Conservation (phyloP, 2,113 vertebrate species). For the Hemiscyllium ocellatum region DNA sequence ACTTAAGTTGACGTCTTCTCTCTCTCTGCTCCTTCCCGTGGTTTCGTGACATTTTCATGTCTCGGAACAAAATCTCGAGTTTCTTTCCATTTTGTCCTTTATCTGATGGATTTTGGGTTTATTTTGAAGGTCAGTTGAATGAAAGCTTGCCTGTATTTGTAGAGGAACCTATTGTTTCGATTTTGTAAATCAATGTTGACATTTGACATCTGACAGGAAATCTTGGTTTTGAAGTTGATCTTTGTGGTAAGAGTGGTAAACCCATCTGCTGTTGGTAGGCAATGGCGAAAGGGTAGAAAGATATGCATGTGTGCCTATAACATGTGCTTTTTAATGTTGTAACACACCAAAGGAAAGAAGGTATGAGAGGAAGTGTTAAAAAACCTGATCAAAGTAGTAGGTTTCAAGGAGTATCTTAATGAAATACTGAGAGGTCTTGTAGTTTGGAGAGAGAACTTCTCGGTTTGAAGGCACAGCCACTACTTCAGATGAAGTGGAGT, state of each 20-base stretch:
- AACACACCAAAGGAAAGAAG: not conserved
- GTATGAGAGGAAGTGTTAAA: not conserved
- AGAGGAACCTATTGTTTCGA: not conserved
- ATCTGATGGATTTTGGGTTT: not conserved
- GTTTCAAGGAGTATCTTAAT: not conserved
- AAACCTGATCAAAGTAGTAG: not conserved
- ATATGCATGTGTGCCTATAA: no score
- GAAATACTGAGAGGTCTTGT: not conserved
- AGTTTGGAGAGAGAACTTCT: not conserved
- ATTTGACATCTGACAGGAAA: not conserved
- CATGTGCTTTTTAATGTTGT: not conserved
- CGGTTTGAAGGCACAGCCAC: not conserved
- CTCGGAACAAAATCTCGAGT: not conserved
- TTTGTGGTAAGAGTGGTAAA: not conserved
- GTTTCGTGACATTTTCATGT: not conserved
- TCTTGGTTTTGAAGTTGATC: not conserved
- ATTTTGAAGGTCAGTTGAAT: not conserved
- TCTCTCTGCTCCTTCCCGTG: not conserved
- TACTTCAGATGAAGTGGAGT: not conserved
- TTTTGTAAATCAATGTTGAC: not conserved
- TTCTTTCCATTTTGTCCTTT: not conserved
- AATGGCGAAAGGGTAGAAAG: not conserved
- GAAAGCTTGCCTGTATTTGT: not conserved
- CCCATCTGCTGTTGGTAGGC: not conserved
- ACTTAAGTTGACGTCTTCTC: not conserved